Evolutionary conservation across 2,113 vertebrate species (phyloP).

Genomic region (Meriones unguiculatus): DNA sequence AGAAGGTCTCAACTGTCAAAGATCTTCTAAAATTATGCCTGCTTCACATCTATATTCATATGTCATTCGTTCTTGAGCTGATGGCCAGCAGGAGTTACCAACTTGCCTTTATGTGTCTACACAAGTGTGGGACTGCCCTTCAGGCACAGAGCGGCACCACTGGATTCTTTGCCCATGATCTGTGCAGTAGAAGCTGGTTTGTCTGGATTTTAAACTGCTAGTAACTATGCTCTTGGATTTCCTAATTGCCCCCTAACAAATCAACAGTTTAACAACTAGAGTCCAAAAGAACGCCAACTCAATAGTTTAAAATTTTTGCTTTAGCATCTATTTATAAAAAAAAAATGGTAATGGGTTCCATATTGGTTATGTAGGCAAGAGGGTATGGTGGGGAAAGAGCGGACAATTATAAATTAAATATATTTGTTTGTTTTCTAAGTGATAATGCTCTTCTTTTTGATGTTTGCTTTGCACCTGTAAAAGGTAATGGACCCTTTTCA

Average conservation of each 20-base stretch:
- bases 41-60: neutral
- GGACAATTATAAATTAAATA: conserved; percentile 15
- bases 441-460: neutral
- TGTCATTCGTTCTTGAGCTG: conserved; percentile 5
- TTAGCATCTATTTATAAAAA: conserved; percentile 51
- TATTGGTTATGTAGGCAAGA: neutral
- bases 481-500: conserved; percentile 64
- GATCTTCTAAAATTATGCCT: conserved; percentile 13
- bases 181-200: neutral
- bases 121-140: neutral
- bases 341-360: conserved; percentile 6
- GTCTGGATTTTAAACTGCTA: conserved; percentile 11
- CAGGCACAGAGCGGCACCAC: neutral
- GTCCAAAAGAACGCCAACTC: conserved; percentile 9
- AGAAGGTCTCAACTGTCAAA: neutral
- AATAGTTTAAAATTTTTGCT: neutral
- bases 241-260: conserved; percentile 28
- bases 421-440: conserved; percentile 46
- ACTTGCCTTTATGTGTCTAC: neutral
- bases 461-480: neutral
- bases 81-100: neutral
- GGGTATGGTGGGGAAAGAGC: neutral
- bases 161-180: neutral
- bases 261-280: conserved; percentile 1
- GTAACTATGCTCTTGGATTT: neutral